phyloP scores from a whole-genome alignment of 2,113 vertebrate genomes.

The Vidua chalybeata region DNA sequence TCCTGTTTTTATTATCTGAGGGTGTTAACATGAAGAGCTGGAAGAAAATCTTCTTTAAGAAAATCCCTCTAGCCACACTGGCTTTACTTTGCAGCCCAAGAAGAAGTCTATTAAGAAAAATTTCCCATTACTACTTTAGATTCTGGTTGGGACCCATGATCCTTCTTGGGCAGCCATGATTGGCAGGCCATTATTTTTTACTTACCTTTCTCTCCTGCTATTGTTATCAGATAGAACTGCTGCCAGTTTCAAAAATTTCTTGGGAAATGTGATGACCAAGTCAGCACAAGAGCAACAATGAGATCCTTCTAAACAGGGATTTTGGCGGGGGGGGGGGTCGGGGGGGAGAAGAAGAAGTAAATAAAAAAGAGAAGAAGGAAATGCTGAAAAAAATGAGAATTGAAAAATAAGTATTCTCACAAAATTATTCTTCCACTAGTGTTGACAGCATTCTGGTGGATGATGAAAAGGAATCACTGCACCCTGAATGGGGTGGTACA shows the following conservation, averaged over 20 bases:
- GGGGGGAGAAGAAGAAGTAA: not conserved
- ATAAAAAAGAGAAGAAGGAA: not conserved
- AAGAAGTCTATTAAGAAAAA: not conserved
- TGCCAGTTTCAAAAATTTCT: not conserved
- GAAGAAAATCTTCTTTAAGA: conserved; percentile 22
- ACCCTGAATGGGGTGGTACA: not conserved
- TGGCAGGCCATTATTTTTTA: not conserved
- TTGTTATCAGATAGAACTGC: not conserved
- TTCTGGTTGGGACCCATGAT: not conserved
- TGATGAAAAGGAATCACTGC: not conserved
- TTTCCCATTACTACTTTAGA: not conserved
- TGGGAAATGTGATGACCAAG: not conserved
- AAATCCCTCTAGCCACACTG: not conserved
- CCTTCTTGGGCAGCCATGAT: not conserved
- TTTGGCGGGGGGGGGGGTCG: not conserved
- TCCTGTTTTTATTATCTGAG: not conserved
- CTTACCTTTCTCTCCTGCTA: not conserved
- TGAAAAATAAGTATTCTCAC: not conserved
- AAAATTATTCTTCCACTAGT: not conserved
- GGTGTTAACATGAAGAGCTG: not conserved
- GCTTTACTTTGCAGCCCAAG: not conserved
- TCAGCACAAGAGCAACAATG: not conserved
- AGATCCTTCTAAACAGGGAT: not conserved
- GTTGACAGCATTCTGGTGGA: not conserved
- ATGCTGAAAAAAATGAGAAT: not conserved